Evolutionary conservation across 2,113 vertebrate genomes (phyloP).

Genomic region (Pseudonaja textilis): DNA sequence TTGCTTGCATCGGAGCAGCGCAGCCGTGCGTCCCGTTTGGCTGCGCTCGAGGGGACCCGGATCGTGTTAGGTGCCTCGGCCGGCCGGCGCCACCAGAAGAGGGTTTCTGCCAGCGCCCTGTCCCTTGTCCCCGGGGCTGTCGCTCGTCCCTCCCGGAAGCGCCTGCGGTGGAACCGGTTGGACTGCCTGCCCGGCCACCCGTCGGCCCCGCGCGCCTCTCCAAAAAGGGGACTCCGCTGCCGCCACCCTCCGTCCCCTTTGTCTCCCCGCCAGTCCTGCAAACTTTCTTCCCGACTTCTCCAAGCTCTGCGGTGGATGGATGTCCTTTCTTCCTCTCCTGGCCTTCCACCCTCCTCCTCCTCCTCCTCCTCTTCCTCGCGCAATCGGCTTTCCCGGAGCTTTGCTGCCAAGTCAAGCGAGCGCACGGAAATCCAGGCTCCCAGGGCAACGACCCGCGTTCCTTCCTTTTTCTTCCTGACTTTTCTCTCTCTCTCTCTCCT

Average conservation of each 20-base stretch:
- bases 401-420: background rate
- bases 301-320: no score
- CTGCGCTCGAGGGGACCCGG: background rate
- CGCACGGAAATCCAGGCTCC: no score
- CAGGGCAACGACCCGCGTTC: background rate
- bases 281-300: background rate
- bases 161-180: slow-evolving; percentile 21
- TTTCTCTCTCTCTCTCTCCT: no score
- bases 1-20: no score
- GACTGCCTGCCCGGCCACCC: background rate
- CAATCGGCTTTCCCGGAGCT: background rate
- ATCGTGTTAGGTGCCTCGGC: background rate
- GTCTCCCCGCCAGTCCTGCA: background rate
- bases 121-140: background rate
- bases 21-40: background rate
- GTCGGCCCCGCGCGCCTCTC: slow-evolving; percentile 22
- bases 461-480: background rate
- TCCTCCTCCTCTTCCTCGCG: background rate
- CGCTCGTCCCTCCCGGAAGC: slow-evolving; percentile 36
- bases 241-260: background rate
- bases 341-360: background rate
- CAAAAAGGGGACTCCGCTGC: background rate
- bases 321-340: background rate
- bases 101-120: background rate
- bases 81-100: background rate